Base-by-base conservation (phyloP, 92 coral and sea anemone species). In the Galaxea fascicularis region DNA sequence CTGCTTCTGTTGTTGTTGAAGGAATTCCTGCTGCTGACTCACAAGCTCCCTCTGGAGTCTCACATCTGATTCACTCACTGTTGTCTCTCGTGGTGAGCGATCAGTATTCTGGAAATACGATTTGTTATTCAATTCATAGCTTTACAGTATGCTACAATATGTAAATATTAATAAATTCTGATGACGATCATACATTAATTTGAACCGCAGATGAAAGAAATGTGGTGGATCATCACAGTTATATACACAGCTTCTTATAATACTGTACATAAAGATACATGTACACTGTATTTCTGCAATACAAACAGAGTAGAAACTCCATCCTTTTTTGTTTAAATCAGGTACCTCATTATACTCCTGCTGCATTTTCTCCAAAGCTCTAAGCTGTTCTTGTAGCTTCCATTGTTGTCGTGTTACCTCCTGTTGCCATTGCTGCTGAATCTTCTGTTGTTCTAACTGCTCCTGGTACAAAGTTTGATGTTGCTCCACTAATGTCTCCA, bases 11-110 rank as follows among this genome's bases (percentile, higher is more conserved):
- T 94, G 98, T 76, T 76, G 74, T 20, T 84, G 84, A 20, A 94
- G 89, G 18, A 94, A 82, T 73, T 94, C 88, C 49, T 89, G 93
- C 41, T 94, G 98, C 41, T 94, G 98, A 11, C 91, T 90, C 14
- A 92, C 82, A 76, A 94, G 88, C 63, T 94, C 95, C 73, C 76
- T 92, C 71, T 90, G 98, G 35, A 92, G 69, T 70, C 67, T 66
- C 14, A 78, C 85, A 46, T 94, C 98, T 18, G 80, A 60, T 29
- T 83, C 87, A 73, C 87, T 74, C 24, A 75, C 73, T 22, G 70
- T 76, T 65, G 81, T 70, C 9, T 62, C 73, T 9, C 65, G 35
- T 22, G 73, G 80, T 17, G 87, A 73, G 31, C 2, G 25, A 46
- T 74, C 87, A 62, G 74, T 74, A 45, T 71, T 56, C 86, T 82